Evolutionary conservation across 2,888 invertebrate genomes (phyloP).

Genomic region (Neoascia interrupta): DNA sequence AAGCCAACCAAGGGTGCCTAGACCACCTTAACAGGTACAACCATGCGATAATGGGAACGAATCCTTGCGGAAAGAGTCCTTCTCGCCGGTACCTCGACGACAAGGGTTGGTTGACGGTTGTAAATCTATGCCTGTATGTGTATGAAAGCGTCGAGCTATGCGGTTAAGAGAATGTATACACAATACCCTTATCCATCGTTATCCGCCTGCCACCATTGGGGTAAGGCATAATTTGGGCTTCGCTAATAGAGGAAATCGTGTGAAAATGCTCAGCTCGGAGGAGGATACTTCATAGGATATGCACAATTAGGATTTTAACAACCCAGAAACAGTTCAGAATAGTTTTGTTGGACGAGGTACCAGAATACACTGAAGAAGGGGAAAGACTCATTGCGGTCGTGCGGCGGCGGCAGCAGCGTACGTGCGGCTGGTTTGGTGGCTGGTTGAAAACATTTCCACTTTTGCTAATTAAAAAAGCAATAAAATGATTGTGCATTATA

Average conservation of each 20-base stretch:
- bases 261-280: constrained; percentile 54
- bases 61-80: too few relatives aligned
- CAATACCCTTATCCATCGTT: constrained; percentile 41
- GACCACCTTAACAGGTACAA: constrained; percentile 12
- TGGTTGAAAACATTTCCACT: constrained; percentile 48
- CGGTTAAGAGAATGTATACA: constrained; percentile 6
- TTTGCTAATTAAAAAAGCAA: constrained; percentile 52
- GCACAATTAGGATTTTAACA: constrained; percentile 65
- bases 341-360: constrained; percentile 18
- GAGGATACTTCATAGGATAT: constrained; percentile 54
- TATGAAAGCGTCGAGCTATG: not conserved
- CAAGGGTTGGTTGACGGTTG: not conserved
- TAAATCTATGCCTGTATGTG: not conserved
- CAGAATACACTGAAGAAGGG: not conserved
- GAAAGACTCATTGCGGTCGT: constrained; percentile 42
- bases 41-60: constrained; percentile 15
- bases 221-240: constrained; percentile 53
- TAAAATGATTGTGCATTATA: constrained; percentile 39
- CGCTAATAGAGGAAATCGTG: constrained; percentile 67
- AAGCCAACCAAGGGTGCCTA: not conserved
- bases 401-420: too few relatives aligned
- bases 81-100: constrained; percentile 2
- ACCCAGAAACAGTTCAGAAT: constrained; percentile 55
- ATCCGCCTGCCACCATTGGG: constrained; percentile 15
- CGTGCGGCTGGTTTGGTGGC: constrained; percentile 29